These are phyloP conservation scores for Oncopodura yosiiana DNA, from an alignment of 1,140 invertebrate genomes.

Conservation along the genomic window DNA sequence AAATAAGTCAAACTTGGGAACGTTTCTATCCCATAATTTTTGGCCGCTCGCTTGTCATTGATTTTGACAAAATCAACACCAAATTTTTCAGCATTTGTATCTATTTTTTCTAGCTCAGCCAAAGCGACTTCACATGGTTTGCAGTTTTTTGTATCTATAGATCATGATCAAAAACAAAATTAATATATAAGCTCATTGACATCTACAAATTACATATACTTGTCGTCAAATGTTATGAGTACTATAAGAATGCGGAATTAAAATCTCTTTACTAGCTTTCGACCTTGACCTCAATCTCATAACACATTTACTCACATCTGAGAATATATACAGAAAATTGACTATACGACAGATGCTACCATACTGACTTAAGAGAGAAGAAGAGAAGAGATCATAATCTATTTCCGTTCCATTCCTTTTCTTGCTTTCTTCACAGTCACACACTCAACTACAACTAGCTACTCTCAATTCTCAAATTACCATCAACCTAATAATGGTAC, in stretches of 20 bases:
- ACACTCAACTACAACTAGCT: not conserved
- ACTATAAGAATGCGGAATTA: not conserved
- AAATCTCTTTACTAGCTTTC: not conserved
- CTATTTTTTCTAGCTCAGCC: conserved; percentile 82
- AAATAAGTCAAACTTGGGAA: conserved; percentile 91
- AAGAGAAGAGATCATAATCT: not conserved
- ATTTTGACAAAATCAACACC: conserved; percentile 91
- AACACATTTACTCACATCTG: too few relatives aligned
- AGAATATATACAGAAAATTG: too few relatives aligned
- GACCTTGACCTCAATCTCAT: not conserved
- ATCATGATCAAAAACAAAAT: not conserved
- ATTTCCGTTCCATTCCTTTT: conserved; percentile 6
- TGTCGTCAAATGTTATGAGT: not conserved
- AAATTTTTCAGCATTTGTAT: conserved; percentile 67
- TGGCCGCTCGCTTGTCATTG: conserved; percentile 87
- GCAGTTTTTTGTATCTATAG: conserved; percentile 74
- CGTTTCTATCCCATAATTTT: conserved; percentile 85
- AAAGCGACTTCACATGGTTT: conserved; percentile 83
- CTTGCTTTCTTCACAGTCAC: not conserved
- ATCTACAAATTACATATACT: not conserved
- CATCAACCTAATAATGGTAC: too few relatives aligned
- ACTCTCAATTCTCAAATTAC: not conserved
- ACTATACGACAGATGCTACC: too few relatives aligned
- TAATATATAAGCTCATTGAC: too few relatives aligned
- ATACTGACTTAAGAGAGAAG: not conserved